These are phyloP conservation scores for Synanthedon myopaeformis DNA, from an alignment of 2,888 invertebrate genomes.

Conservation along the genomic window DNA sequence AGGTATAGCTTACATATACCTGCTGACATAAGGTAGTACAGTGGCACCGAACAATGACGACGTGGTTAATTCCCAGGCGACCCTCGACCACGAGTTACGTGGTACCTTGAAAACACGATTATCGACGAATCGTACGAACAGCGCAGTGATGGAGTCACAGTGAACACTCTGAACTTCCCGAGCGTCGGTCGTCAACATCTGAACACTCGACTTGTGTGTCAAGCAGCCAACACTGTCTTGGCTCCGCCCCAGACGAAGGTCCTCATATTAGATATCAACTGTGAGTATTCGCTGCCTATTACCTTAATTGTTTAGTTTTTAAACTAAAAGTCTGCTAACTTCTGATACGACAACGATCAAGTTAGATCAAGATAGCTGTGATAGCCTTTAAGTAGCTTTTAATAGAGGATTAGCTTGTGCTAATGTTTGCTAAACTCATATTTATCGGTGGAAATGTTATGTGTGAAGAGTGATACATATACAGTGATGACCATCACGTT, in stretches of 20 bases:
- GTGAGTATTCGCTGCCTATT: slow-evolving; percentile 72
- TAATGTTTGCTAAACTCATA: too few species aligned
- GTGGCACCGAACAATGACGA: too few species aligned
- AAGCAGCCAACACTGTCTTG: slow-evolving; percentile 88
- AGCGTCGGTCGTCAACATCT: slow-evolving; percentile 86
- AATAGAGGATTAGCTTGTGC: too few species aligned
- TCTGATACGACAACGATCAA: too few species aligned
- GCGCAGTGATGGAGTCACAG: slow-evolving; percentile 75
- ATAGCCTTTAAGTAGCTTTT: too few species aligned
- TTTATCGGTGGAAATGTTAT: too few species aligned
- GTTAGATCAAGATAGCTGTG: too few species aligned
- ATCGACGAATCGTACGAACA: slow-evolving; percentile 86
- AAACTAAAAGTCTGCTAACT: too few species aligned
- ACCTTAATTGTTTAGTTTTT: neutral
- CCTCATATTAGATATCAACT: slow-evolving; percentile 84
- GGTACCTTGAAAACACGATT: slow-evolving; percentile 87
- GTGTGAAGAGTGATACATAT: too few species aligned
- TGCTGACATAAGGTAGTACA: too few species aligned
- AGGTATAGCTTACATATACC: too few species aligned
- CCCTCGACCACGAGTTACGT: slow-evolving; percentile 82
- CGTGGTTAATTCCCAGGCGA: slow-evolving; percentile 64
- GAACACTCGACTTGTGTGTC: slow-evolving; percentile 85
- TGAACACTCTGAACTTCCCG: slow-evolving; percentile 83
- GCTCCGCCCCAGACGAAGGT: slow-evolving; percentile 81
- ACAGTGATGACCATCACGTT: too few species aligned